Evolutionary conservation across 2,113 vertebrate genomes (phyloP).

Genomic region (Fregetta grallaria): DNA sequence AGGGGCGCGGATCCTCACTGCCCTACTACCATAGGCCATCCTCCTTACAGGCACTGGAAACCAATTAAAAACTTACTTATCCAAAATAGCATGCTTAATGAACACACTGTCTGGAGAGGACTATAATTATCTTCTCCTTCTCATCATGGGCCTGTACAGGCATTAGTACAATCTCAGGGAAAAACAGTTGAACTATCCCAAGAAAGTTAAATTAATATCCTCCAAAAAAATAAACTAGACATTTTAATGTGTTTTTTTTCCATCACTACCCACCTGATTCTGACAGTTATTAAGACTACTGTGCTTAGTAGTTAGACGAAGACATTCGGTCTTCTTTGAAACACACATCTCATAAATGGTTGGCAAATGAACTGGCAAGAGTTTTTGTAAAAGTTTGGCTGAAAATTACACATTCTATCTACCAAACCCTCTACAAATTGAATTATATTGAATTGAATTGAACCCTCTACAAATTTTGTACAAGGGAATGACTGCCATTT

Average conservation of each 20-base stretch:
- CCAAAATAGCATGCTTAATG: slow-evolving; percentile 60
- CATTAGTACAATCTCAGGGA: neutral
- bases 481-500: neutral
- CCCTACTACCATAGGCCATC: neutral
- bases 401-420: neutral
- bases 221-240: neutral
- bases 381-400: neutral
- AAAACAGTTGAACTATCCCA: neutral
- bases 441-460: neutral
- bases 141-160: neutral
- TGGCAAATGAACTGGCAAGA: neutral
- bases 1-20: neutral
- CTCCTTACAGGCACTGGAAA: slow-evolving; percentile 30
- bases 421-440: neutral
- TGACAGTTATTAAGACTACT: neutral
- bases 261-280: neutral
- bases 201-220: slow-evolving; percentile 16
- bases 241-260: neutral
- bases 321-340: neutral
- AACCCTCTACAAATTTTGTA: neutral
- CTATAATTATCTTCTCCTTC: slow-evolving; percentile 49
- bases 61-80: slow-evolving; percentile 62
- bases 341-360: neutral
- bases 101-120: slow-evolving; percentile 43
- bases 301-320: neutral